Evolutionary conservation across 2,797 vertebrate species (phyloP), one percentile per base, ranked within the genome.

Genomic region (Sebastes paucispinis): DNA sequence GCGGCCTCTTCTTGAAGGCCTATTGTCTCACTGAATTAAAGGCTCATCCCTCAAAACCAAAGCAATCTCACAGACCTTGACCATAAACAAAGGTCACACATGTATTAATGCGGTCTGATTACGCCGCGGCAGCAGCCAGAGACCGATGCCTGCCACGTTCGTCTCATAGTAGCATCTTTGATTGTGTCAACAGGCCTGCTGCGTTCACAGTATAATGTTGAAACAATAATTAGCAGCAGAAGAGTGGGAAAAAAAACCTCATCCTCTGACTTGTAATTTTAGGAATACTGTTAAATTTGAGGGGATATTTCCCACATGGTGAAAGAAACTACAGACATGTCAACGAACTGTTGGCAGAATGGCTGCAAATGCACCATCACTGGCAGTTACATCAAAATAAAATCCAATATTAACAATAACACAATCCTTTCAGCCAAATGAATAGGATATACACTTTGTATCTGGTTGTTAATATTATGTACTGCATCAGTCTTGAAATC

Each of bases 51-150:
- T 77, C 62, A 65, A 69, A 24, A 64, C 24, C n/a, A 25, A 75
- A 59, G 47, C 72, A 58, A 77, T 82, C 81, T 58, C 6, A n/a
- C 11, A 71, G 63, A 81, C 80, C 71, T 82, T 80, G 66, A 85
- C 62, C 55, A 29, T 50, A 77, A 67, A 59, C 60, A 79, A 65
- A 80, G 80, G 86, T 86, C 75, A 71, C 36, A 3, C 2, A 1
- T 58, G 39, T 36, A 6, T 66, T 71, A 72, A 55, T 39, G 24
- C 69, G 8, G 31, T 16, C 29, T 60, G 50, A 72, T 67, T 65
- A 43, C 24, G 22, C 31, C 8, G 10, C 43, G 16, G 36, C 16
- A 39, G 70, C 43, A 47, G 43, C 6, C 36, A 47, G 27, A 70
- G 59, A 54, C 20, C n/a, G 62, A 75, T 20, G 32, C n/a, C 25